Evolutionary conservation across 2,113 vertebrate species (phyloP).

Genomic region (Limanda limanda): DNA sequence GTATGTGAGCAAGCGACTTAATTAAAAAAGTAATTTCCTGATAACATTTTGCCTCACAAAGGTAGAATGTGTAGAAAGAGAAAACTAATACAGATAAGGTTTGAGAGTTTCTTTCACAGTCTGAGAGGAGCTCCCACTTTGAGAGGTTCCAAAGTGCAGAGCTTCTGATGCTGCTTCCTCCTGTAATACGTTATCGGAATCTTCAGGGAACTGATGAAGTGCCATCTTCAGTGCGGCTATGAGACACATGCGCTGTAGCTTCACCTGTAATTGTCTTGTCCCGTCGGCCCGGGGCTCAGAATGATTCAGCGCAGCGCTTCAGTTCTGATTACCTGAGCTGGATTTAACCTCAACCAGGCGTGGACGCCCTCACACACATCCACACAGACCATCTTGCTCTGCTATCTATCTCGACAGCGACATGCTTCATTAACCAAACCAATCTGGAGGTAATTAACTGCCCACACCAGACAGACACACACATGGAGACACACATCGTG

Average conservation of each 20-base stretch:
- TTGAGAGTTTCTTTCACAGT: conserved; percentile 18
- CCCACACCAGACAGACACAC: conserved; percentile 56
- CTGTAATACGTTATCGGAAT: conserved; percentile 36
- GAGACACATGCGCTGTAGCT: conserved; percentile 50
- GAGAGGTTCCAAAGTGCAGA: conserved; percentile 16
- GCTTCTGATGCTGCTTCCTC: conserved; percentile 28
- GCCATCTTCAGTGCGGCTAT: conserved; percentile 38
- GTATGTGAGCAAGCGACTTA: conserved; percentile 36
- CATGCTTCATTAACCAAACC: conserved; percentile 84
- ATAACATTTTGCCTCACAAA: conserved; percentile 60
- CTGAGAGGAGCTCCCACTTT: neutral
- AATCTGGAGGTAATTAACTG: conserved; percentile 83
- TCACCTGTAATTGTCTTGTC: conserved; percentile 72
- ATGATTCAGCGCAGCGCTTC: conserved; percentile 67
- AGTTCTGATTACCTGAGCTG: conserved; percentile 72
- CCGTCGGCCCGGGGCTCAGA: conserved; percentile 39
- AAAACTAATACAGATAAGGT: neutral
- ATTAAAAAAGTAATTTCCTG: conserved; percentile 69
- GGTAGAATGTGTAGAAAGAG: conserved; percentile 10
- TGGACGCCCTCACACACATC: conserved; percentile 12
- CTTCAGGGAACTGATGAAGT: conserved; percentile 42
- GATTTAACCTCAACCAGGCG: conserved; percentile 59
- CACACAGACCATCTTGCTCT: conserved; percentile 43
- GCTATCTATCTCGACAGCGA: conserved; percentile 67
- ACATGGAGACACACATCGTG: neutral